Evolutionary conservation across 2,888 invertebrate species (phyloP).

Genomic region (Liopterus haemorrhoidalis): DNA sequence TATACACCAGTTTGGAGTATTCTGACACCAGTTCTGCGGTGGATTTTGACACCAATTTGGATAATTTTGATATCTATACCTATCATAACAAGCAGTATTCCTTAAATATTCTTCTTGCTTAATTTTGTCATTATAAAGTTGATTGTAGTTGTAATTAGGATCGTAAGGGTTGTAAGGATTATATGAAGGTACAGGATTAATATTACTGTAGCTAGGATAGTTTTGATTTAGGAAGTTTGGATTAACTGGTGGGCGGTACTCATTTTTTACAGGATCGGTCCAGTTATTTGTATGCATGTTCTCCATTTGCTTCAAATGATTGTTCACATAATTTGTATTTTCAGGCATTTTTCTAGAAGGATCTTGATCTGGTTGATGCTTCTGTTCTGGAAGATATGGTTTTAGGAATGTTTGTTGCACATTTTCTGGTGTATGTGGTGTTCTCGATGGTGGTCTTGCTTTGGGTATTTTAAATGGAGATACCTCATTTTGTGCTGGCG

Average conservation of each 20-base stretch:
- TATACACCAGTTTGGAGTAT: slow-evolving; percentile 19
- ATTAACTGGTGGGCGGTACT: slow-evolving; percentile 14
- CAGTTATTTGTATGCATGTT: slow-evolving; percentile 13
- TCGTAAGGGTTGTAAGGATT: slow-evolving; percentile 53
- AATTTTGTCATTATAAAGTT: slow-evolving; percentile 51
- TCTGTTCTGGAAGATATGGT: slow-evolving; percentile 56
- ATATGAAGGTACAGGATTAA: slow-evolving; percentile 43
- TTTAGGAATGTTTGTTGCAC: slow-evolving; percentile 55
- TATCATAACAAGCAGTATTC: slow-evolving; percentile 52
- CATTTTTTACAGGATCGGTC: slow-evolving; percentile 18
- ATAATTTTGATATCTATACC: slow-evolving; percentile 55
- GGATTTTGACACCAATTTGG: slow-evolving; percentile 57
- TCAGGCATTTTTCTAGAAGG: slow-evolving; percentile 36
- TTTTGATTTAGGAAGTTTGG: slow-evolving; percentile 18
- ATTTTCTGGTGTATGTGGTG: slow-evolving; percentile 46
- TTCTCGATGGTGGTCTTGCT: slow-evolving; percentile 58
- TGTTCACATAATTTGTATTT: slow-evolving; percentile 47
- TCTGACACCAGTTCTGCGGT: slow-evolving; percentile 29
- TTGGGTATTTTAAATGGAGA: slow-evolving; percentile 60
- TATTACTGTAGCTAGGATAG: slow-evolving; percentile 18
- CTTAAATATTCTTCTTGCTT: slow-evolving; percentile 51
- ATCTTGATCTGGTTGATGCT: slow-evolving; percentile 39
- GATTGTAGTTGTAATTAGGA: slow-evolving; percentile 42
- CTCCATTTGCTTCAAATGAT: slow-evolving; percentile 9
- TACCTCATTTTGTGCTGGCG: slow-evolving; percentile 45